phyloP scores from a whole-genome alignment of 2,113 vertebrate species.

The Camarhynchus parvulus region DNA sequence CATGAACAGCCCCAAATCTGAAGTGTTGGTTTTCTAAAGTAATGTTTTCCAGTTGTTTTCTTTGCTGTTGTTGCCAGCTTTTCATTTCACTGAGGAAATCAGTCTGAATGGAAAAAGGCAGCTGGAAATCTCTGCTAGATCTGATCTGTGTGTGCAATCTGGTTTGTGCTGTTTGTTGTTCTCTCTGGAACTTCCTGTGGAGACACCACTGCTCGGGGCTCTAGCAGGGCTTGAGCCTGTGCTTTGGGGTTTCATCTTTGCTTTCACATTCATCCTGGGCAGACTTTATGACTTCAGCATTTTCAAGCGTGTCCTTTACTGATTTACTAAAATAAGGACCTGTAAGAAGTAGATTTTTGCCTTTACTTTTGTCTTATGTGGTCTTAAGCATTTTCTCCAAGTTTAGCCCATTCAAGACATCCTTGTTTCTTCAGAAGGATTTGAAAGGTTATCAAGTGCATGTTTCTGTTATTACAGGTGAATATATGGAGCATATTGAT shows the following conservation, averaged over 20 bases:
- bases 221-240: background rate
- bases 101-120: background rate
- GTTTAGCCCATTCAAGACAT: background rate
- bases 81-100: background rate
- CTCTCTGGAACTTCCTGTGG: background rate
- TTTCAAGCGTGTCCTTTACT: background rate
- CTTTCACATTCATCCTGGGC: background rate
- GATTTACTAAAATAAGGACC: background rate
- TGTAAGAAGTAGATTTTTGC: background rate
- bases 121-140: background rate
- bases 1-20: background rate
- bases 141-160: accelerated
- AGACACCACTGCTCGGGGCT: background rate
- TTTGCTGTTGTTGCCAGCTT: background rate
- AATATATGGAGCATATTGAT: background rate
- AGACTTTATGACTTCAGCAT: background rate
- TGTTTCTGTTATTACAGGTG: background rate
- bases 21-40: background rate
- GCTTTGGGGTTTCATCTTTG: background rate
- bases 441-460: background rate
- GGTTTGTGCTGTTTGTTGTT: background rate
- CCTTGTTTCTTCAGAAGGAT: background rate
- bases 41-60: background rate
- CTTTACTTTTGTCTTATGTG: background rate
- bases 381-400: background rate